Evolutionary conservation across 1,140 invertebrate genomes (phyloP), one percentile per base, ranked within the genome.

Genomic region (Idris sp.): DNA sequence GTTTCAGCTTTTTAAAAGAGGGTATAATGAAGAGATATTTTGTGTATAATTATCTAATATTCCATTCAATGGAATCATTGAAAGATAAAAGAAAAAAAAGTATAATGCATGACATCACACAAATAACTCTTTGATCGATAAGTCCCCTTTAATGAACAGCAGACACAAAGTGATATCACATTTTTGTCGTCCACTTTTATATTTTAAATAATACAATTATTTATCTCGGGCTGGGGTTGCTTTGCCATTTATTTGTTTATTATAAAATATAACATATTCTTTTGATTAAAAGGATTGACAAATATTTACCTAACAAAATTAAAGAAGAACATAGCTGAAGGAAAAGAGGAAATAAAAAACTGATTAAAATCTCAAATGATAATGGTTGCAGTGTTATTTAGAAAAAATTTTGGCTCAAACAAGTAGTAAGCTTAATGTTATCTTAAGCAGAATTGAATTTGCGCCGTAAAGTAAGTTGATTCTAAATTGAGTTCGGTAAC

Each of bases 371-470:
- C n/a, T n/a, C n/a, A n/a, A n/a, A n/a, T n/a, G n/a, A n/a, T n/a
- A n/a, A n/a, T n/a, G n/a, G n/a, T n/a, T n/a, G n/a, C n/a, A n/a
- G 13, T 19, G 36, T 49, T 68, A 59, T 35, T 25, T 0, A 35
- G 2, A 43, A 68, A 49, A 4, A 43, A 35, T 35, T 22, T 40
- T 25, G 31, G 8, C 46, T 53, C 38, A 53, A 51, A 44, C 30
- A 49, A n/a, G 36, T 33, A 48, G 67, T 40, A 46, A 61, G 48
- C 58, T 59, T 69, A 69, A 69, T 64, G 26, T 18, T 46, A 64
- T 64, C 58, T 64, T 46, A 44, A 75, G 59, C 18, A 54, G 54
- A 80, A 79, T 80, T 74, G 72, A 79, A 69, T 71, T 64, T 49
- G 25, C 64, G 44, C 41, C 69, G 51, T 59, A 77, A 80, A 74